Conservation (phyloP, 2,797 vertebrate species). For the Melanotaenia parkinsoni region DNA sequence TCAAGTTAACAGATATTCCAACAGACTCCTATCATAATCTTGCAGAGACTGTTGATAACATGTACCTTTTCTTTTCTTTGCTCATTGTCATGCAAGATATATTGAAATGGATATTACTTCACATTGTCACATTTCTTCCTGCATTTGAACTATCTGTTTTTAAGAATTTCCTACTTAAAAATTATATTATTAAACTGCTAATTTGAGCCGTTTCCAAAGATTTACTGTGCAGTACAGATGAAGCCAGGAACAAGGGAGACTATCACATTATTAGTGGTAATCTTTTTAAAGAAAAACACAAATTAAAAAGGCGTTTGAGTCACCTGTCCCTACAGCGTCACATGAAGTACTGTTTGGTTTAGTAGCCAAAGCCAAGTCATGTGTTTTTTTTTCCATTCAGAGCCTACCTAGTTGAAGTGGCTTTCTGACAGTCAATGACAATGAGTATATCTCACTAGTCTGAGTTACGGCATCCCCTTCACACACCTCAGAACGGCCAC, state of each 20-base stretch:
- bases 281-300: not conserved
- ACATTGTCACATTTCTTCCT: not conserved
- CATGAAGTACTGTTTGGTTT: constrained; percentile 33
- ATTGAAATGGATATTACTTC: not conserved
- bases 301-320: not conserved
- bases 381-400: constrained; percentile 5
- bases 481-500: not conserved
- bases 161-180: not conserved
- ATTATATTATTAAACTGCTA: not conserved
- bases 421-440: constrained; percentile 13
- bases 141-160: not conserved
- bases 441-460: constrained; percentile 6
- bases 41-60: not conserved
- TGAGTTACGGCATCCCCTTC: not conserved
- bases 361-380: constrained; percentile 14
- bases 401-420: not conserved
- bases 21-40: not conserved
- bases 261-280: not conserved
- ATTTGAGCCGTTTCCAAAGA: not conserved
- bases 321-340: constrained; percentile 26
- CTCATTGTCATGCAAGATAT: not conserved
- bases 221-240: not conserved
- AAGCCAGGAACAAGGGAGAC: not conserved
- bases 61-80: not conserved
- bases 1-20: not conserved